Conservation (phyloP, 2,888 invertebrate genomes). For the Maniola hyperantus region DNA sequence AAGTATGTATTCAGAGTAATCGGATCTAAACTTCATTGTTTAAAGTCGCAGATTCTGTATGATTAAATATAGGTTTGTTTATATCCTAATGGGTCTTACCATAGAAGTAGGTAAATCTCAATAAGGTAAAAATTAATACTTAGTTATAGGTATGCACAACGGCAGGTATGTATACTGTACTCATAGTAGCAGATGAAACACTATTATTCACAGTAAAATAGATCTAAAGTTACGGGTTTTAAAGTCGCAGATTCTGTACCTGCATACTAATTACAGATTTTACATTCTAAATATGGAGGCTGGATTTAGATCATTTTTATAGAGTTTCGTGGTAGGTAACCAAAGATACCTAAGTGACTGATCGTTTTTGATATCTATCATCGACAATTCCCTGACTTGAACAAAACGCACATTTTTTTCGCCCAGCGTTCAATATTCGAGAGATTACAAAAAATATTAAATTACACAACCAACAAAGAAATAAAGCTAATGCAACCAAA, state of each 20-base stretch:
- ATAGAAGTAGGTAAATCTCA: no score
- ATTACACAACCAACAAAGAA: slow-evolving; percentile 73
- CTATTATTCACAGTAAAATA: no score
- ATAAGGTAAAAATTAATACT: no score
- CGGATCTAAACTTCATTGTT: no score
- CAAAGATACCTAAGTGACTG: slow-evolving; percentile 40
- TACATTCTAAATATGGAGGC: not conserved
- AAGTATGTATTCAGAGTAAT: no score
- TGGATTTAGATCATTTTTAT: not conserved
- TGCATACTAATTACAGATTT: not conserved
- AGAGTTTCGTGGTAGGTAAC: not conserved
- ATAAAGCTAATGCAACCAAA: slow-evolving; percentile 62
- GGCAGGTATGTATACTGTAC: no score
- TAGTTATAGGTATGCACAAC: no score
- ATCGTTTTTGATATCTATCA: slow-evolving; percentile 45
- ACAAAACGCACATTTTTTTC: slow-evolving; percentile 60
- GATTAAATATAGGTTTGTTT: no score
- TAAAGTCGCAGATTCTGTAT: no score
- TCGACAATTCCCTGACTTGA: slow-evolving; percentile 51
- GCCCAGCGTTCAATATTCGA: slow-evolving; percentile 60
- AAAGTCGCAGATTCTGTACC: no score
- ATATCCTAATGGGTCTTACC: no score
- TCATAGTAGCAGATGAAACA: not conserved
- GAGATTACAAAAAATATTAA: slow-evolving; percentile 78
- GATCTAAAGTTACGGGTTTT: no score